Conservation (phyloP, 2,888 invertebrate genomes). For the Ametastegia equiseti region DNA sequence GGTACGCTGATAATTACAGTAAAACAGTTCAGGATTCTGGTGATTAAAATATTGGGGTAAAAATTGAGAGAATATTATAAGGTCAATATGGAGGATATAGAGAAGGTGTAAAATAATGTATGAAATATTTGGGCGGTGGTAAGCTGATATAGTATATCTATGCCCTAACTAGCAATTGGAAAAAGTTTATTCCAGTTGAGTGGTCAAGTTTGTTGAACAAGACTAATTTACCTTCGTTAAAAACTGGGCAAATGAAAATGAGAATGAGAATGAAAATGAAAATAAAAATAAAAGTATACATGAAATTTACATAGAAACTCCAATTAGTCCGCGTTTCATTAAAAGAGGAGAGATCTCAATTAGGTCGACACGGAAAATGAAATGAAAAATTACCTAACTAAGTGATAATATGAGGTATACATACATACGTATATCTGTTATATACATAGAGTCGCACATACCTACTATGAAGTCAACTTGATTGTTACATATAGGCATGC, state of each 20-base stretch:
- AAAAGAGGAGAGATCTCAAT: slow-evolving; percentile 13
- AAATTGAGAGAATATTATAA: too few species aligned
- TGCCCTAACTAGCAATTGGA: too few species aligned
- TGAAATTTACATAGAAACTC: neutral
- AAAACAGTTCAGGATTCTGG: too few species aligned
- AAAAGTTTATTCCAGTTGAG: slow-evolving; percentile 1
- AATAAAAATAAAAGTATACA: neutral
- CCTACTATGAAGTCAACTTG: too few species aligned
- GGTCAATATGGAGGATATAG: too few species aligned
- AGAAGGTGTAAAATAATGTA: too few species aligned
- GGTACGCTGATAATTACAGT: too few species aligned
- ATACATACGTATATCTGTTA: too few species aligned
- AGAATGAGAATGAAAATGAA: neutral
- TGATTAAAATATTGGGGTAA: too few species aligned
- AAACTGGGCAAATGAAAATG: neutral
- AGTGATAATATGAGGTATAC: neutral
- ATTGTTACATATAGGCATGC: neutral
- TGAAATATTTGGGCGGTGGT: too few species aligned
- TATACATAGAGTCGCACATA: too few species aligned
- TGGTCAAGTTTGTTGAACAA: neutral
- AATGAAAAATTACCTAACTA: neutral
- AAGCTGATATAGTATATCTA: too few species aligned
- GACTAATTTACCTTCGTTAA: slow-evolving; percentile 30
- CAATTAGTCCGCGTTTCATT: slow-evolving; percentile 31
- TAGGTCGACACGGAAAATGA: neutral